Percentiles rank a stretch among this genome's conserved stretches.
These are phyloP conservation scores for Falco novaeseelandiae DNA, from an alignment of 2,797 vertebrate species.

Conservation along the genomic window DNA sequence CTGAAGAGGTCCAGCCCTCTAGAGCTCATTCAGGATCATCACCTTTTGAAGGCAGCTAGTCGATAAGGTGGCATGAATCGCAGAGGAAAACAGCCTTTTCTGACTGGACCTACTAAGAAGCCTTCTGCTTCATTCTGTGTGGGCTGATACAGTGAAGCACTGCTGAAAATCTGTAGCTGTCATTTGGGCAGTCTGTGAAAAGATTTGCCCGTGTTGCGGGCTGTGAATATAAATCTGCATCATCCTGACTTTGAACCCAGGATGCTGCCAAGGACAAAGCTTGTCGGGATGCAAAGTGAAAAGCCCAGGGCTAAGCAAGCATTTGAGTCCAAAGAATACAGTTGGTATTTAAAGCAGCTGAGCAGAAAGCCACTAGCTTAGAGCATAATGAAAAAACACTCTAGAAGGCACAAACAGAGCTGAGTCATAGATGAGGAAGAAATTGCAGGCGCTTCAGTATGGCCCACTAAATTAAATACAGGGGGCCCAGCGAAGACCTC, in stretches of 20 bases:
- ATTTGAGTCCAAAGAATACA: background rate
- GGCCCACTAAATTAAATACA: background rate
- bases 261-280: background rate
- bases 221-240: background rate
- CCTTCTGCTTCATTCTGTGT: background rate
- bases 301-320: background rate
- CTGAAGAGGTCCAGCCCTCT: rapidly evolving
- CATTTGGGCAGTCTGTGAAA: background rate
- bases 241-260: background rate
- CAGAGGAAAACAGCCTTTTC: background rate
- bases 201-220: background rate
- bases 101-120: background rate
- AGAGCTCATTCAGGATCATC: background rate
- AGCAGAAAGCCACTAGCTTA: background rate
- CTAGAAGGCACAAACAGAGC: background rate
- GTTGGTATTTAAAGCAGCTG: background rate
- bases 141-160: background rate
- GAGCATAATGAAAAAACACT: background rate
- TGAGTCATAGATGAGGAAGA: background rate
- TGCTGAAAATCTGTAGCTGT: background rate
- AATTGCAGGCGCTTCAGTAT: background rate
- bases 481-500: background rate
- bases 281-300: background rate
- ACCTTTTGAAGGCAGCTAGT: background rate
- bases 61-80: background rate